Evolutionary conservation across 2,888 invertebrate species (phyloP).

Genomic region (Suillia variegata): DNA sequence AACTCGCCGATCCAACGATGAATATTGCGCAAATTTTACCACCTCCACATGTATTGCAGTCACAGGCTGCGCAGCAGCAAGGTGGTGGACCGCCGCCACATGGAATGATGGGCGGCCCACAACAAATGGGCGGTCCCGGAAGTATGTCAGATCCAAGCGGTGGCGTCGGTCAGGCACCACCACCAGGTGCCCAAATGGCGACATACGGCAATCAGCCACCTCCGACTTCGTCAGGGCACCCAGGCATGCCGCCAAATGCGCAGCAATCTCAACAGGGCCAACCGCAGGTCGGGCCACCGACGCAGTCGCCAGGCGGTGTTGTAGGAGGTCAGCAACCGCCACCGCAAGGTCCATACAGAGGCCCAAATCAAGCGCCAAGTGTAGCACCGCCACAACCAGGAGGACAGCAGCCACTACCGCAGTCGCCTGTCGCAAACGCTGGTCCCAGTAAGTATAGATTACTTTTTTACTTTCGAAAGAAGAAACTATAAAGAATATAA

Average conservation of each 20-base stretch:
- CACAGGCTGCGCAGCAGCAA: constrained; percentile 55
- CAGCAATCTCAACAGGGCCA: constrained; percentile 49
- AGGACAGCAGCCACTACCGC: constrained; percentile 26
- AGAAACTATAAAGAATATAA: too few relatives aligned
- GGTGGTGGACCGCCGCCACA: constrained; percentile 57
- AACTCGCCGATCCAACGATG: constrained; percentile 95
- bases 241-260: constrained; percentile 50
- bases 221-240: constrained; percentile 47
- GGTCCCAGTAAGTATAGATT: constrained; percentile 48
- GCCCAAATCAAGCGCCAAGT: constrained; percentile 30
- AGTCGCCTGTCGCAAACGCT: constrained; percentile 37
- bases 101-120: constrained; percentile 52
- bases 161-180: constrained; percentile 37
- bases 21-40: constrained; percentile 84
- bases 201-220: constrained; percentile 50
- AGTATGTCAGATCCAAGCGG: constrained; percentile 40
- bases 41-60: constrained; percentile 67
- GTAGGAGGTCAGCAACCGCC: constrained; percentile 36
- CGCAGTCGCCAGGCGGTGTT: constrained; percentile 38
- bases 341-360: constrained; percentile 45
- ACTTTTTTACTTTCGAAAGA: too few relatives aligned
- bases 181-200: constrained; percentile 47
- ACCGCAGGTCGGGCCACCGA: constrained; percentile 22
- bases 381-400: constrained; percentile 39
- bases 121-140: constrained; percentile 64